Percentiles rank a stretch among this genome's conserved stretches.
phyloP scores from a whole-genome alignment of 2,888 invertebrate species.

The Thereva unica region DNA sequence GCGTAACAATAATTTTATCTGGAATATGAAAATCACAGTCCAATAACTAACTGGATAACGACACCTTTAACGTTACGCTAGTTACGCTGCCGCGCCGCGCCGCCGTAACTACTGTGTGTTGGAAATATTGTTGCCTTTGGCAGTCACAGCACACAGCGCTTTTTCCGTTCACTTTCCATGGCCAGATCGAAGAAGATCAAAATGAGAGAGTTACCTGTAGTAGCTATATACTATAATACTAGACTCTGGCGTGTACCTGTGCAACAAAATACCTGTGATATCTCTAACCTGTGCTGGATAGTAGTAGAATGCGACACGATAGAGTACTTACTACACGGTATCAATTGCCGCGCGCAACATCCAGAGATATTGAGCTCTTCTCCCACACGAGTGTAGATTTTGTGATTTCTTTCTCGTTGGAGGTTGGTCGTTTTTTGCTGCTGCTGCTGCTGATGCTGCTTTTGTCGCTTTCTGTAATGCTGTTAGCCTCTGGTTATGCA shows the following conservation, averaged over 20 bases:
- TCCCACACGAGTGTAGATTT: conserved; percentile 25
- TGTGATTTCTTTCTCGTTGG: background rate
- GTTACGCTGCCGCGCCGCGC: background rate
- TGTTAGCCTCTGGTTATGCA: conserved; percentile 26
- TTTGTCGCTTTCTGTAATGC: conserved; percentile 15
- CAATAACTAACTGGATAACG: conserved; percentile 7
- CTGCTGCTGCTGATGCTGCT: too few relatives aligned
- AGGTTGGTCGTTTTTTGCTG: too few relatives aligned
- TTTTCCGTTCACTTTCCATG: conserved; percentile 29
- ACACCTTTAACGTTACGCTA: background rate
- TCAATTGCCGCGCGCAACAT: conserved; percentile 19
- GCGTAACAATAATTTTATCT: conserved; percentile 5
- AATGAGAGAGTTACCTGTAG: background rate
- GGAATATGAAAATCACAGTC: conserved; percentile 12
- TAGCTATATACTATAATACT: conserved; percentile 5
- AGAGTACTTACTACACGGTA: conserved; percentile 5
- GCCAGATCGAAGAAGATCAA: conserved; percentile 16
- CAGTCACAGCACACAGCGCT: background rate
- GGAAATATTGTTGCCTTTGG: background rate
- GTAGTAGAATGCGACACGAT: conserved; percentile 18
- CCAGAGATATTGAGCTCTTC: background rate
- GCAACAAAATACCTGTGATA: too few relatives aligned
- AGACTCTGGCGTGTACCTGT: background rate
- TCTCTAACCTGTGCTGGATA: background rate
- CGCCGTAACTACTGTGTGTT: background rate